These are phyloP conservation scores for Drosophila hydei DNA, from an alignment of 1,140 invertebrate genomes.

Conservation along the genomic window DNA sequence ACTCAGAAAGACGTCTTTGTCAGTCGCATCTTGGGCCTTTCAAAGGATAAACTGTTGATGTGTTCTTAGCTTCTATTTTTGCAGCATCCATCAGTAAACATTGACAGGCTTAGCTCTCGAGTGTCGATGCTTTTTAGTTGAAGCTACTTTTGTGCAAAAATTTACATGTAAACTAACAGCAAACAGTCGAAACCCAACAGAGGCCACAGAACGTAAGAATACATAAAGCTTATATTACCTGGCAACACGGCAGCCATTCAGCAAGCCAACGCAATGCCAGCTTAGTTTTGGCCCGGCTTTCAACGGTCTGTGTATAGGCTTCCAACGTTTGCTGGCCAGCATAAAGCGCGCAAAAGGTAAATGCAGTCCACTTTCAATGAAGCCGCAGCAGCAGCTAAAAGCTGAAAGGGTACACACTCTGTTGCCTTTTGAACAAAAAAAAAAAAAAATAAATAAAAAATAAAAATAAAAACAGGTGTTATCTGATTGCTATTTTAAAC, in stretches of 20 bases:
- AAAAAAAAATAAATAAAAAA: constrained; percentile 13
- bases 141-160: constrained; percentile 61
- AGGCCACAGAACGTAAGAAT: constrained; percentile 75
- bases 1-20: background rate
- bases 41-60: constrained; percentile 7
- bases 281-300: constrained; percentile 55
- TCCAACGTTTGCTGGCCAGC: constrained; percentile 7
- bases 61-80: background rate
- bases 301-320: constrained; percentile 7
- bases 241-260: constrained; percentile 27
- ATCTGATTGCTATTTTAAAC: constrained; percentile 81
- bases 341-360: constrained; percentile 44
- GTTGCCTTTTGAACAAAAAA: constrained; percentile 55
- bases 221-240: constrained; percentile 64
- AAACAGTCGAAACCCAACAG: constrained; percentile 15
- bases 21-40: background rate
- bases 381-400: constrained; percentile 20
- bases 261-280: constrained; percentile 51
- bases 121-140: constrained; percentile 61
- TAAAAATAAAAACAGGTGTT: constrained; percentile 53
- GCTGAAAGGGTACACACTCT: constrained; percentile 14
- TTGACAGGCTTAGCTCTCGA: constrained; percentile 61
- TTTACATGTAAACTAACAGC: constrained; percentile 65
- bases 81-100: constrained; percentile 11
- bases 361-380: constrained; percentile 66